Conservation (phyloP, 2,797 vertebrate genomes). For the Trematomus bernacchii region DNA sequence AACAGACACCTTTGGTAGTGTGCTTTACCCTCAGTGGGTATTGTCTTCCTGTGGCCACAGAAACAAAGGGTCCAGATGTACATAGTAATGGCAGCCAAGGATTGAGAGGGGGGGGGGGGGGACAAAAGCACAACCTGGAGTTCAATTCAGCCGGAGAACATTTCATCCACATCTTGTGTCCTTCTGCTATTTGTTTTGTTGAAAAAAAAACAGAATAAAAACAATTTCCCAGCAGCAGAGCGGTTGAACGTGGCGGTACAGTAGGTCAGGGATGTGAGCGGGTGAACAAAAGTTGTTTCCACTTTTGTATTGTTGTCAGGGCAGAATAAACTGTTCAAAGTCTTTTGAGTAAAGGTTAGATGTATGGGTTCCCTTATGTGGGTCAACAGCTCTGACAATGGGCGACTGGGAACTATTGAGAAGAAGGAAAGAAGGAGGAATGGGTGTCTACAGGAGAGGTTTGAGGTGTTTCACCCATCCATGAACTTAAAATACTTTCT, state of each 20-base stretch:
- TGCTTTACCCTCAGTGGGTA: constrained; percentile 54
- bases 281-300: constrained; percentile 2
- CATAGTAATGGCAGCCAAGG: constrained; percentile 40
- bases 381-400: background rate
- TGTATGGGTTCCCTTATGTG: background rate
- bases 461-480: background rate
- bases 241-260: background rate
- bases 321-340: background rate
- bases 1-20: constrained; percentile 67
- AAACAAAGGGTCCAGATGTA: constrained; percentile 74
- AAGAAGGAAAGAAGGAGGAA: background rate
- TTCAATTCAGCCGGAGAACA: constrained; percentile 36
- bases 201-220: constrained; percentile 3
- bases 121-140: constrained; percentile 43
- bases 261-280: background rate
- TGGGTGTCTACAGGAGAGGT: background rate
- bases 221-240: background rate
- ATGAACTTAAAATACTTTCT: too few species aligned
- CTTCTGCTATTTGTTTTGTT: constrained; percentile 14
- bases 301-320: background rate
- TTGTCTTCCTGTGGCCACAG: constrained; percentile 60
- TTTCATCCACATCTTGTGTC: constrained; percentile 25
- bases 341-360: background rate
- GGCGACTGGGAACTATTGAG: background rate
- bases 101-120: constrained; percentile 14